Evolutionary conservation across 2,797 vertebrate genomes (phyloP), one percentile per base, ranked within the genome.

Genomic region (Phyllotis vaccarum): DNA sequence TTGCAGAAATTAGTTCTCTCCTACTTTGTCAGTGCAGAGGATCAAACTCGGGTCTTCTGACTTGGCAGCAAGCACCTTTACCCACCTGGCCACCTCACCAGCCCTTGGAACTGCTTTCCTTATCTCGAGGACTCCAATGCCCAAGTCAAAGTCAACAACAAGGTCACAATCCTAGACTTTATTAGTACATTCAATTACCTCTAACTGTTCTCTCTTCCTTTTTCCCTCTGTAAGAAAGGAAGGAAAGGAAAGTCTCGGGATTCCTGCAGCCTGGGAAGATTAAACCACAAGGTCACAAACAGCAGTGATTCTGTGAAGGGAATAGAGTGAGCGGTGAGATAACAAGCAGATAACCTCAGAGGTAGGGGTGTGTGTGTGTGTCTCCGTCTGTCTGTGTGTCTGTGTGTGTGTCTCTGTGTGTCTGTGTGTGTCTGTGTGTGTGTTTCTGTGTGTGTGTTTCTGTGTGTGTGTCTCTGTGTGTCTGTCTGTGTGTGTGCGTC

Each of bases 191-290:
- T 66, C 49, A 75, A 95, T 58, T 56, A 75, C n/a, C 22, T 72
- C 37, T 37, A 27, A 37, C 5, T 40, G 54, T 85, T 37, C 21
- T 91, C 40, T 17, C 31, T 6, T 52, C 49, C 40, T 40, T 52
- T 46, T 70, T 37, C 64, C 43, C 27, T 76, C 49, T 29, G 0
- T 37, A 83, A n/a, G n/a, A n/a, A n/a, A n/a, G n/a, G n/a, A n/a
- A n/a, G n/a, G n/a, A n/a, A n/a, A n/a, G n/a, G n/a, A 13, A 76
- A 86, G 40, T 79, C 74, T 76, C 40, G 49, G 72, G 90, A 40
- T 11, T 91, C 81, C 34, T 5, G 21, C 68, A 96, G 89, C 34
- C 68, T 68, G 64, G 31, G 74, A 92, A 95, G 43, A n/a, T 46
- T 9, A 90, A 43, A 79, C 9, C 37, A 60, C 74, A 76, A 43